phyloP scores from a whole-genome alignment of 2,888 invertebrate species.

The Dryocosmus kuriphilus region DNA sequence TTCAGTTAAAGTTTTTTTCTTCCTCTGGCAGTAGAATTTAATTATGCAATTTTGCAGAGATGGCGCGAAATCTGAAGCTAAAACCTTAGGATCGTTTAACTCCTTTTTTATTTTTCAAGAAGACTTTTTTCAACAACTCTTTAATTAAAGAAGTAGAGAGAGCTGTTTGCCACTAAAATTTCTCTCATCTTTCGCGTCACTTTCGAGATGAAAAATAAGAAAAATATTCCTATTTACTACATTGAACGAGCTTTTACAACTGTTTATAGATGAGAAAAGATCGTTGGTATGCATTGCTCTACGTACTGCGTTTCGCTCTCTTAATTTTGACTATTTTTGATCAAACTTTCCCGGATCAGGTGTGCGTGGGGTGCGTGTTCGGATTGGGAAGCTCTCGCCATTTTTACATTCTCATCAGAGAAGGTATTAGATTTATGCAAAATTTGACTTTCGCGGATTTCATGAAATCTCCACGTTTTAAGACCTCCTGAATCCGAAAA shows the following conservation, averaged over 20 bases:
- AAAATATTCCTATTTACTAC: background rate
- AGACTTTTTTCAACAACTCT: background rate
- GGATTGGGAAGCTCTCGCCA: no score
- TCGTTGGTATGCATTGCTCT: no score
- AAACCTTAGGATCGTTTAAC: background rate
- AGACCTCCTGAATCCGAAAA: no score
- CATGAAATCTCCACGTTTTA: no score
- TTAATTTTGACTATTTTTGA: no score
- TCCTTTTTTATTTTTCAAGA: background rate
- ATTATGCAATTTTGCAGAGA: background rate
- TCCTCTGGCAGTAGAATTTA: background rate
- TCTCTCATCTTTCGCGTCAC: background rate
- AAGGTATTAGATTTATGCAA: no score
- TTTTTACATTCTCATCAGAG: no score
- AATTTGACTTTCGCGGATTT: no score
- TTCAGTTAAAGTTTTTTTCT: background rate
- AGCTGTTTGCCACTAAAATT: background rate
- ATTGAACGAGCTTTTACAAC: background rate
- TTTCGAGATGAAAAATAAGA: background rate
- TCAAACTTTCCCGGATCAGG: no score
- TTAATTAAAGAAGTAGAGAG: constrained; percentile 14
- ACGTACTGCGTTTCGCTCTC: no score
- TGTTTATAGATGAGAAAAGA: background rate
- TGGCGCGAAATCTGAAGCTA: background rate
- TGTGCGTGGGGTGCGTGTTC: no score